Percentiles rank a stretch among this genome's conserved stretches.
Evolutionary conservation across 2,888 invertebrate genomes (phyloP).

Genomic region (Gonocerus acuteangulatus): DNA sequence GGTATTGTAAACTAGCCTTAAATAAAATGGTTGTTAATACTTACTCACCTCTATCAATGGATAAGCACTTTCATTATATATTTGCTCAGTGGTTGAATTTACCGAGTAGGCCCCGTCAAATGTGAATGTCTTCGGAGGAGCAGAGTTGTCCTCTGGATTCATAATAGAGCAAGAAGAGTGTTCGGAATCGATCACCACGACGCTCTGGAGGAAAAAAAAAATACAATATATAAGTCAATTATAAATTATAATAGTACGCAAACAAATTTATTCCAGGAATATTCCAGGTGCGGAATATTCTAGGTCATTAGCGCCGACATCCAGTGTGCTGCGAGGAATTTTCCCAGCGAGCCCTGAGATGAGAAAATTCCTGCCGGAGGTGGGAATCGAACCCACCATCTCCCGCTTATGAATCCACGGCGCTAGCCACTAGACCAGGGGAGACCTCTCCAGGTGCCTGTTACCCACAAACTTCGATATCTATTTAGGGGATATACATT

Average conservation of each 20-base stretch:
- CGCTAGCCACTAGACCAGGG: no score
- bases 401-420: no score
- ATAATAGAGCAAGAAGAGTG: conserved; percentile 54
- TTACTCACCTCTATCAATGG: conserved; percentile 66
- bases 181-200: conserved; percentile 57
- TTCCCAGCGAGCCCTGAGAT: no score
- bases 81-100: conserved; percentile 69
- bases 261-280: no score
- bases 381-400: no score
- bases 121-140: conserved; percentile 61
- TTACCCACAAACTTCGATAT: no score
- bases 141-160: conserved; percentile 54
- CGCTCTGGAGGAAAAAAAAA: conserved; percentile 47
- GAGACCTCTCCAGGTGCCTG: no score
- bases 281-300: no score
- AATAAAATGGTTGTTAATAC: not conserved
- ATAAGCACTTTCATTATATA: conserved; percentile 81
- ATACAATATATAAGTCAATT: not conserved
- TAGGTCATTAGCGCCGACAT: no score
- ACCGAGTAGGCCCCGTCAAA: conserved; percentile 78
- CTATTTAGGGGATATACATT: no score
- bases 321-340: no score
- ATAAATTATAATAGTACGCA: not conserved
- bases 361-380: no score
- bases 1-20: not conserved